phyloP scores from a whole-genome alignment of 2,113 vertebrate genomes.

The Notechis scutatus region DNA sequence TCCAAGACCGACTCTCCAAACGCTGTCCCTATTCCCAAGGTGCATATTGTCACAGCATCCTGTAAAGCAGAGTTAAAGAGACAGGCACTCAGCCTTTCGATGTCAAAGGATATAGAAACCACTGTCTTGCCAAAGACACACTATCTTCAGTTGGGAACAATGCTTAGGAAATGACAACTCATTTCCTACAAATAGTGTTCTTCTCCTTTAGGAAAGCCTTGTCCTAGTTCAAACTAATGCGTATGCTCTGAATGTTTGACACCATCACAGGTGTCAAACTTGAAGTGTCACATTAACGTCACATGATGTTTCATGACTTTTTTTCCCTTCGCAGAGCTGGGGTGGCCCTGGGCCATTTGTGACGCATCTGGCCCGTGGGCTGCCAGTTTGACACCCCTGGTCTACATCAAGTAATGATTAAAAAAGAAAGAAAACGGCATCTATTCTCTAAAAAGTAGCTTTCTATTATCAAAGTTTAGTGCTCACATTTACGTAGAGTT shows the following conservation, averaged over 20 bases:
- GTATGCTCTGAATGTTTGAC: not conserved
- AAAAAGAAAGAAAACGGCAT: not conserved
- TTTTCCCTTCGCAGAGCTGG: no score
- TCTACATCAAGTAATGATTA: not conserved
- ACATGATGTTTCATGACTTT: no score
- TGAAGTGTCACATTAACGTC: no score
- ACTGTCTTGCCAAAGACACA: not conserved
- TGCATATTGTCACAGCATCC: constrained; percentile 96
- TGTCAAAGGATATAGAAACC: not conserved
- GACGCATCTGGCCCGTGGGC: no score
- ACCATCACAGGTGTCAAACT: not conserved
- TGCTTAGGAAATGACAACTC: not conserved
- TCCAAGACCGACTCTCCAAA: constrained; percentile 98
- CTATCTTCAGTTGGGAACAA: not conserved
- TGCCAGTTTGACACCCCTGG: no score
- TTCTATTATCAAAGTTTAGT: not conserved
- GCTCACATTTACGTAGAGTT: not conserved
- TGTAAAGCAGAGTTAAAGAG: constrained; percentile 62
- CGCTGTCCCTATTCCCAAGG: constrained; percentile 91
- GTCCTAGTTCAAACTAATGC: not conserved
- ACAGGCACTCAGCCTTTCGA: constrained; percentile 15
- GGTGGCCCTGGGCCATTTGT: no score
- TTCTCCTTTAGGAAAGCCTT: not conserved
- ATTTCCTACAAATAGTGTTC: not conserved
- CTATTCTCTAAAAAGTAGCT: not conserved